These are phyloP conservation scores for Arbacia lixula DNA, from an alignment of 53 echinoderm and acorn worm genomes.

Conservation along the genomic window DNA sequence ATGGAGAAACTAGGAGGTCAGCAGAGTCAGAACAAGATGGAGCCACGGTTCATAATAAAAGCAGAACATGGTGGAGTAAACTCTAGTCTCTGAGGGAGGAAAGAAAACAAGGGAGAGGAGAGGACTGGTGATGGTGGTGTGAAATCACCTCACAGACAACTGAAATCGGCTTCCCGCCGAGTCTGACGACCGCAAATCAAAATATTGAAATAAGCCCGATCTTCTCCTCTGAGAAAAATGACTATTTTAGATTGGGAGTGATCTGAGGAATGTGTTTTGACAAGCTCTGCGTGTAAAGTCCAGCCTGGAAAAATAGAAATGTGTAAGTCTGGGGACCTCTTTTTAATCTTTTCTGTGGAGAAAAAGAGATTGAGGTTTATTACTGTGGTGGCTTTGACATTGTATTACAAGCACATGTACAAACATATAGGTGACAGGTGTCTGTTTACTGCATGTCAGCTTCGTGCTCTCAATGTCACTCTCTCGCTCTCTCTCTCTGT, in stretches of 20 bases:
- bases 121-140: too few species aligned
- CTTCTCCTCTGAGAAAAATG: slow-evolving; percentile 15
- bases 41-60: too few species aligned
- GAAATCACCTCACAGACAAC: slow-evolving; percentile 37
- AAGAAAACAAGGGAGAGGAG: too few species aligned
- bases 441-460: neutral
- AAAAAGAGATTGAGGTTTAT: slow-evolving; percentile 24
- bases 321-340: slow-evolving; percentile 21
- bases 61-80: too few species aligned
- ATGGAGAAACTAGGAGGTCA: too few species aligned
- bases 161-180: slow-evolving; percentile 35
- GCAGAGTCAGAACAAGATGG: too few species aligned
- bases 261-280: slow-evolving; percentile 47
- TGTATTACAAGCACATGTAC: slow-evolving; percentile 36
- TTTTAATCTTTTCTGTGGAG: slow-evolving; percentile 2
- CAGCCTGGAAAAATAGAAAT: slow-evolving; percentile 30
- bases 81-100: too few species aligned
- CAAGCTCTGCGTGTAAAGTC: slow-evolving; percentile 36
- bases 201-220: slow-evolving; percentile 24
- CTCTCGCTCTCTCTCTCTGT: too few species aligned
- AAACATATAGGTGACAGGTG: slow-evolving; percentile 35
- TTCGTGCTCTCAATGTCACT: too few species aligned
- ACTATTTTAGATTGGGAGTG: slow-evolving; percentile 37
- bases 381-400: slow-evolving; percentile 20
- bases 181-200: slow-evolving; percentile 26